Base-by-base conservation (phyloP, 2,888 invertebrate species). In the Sminthurides aquaticus region DNA sequence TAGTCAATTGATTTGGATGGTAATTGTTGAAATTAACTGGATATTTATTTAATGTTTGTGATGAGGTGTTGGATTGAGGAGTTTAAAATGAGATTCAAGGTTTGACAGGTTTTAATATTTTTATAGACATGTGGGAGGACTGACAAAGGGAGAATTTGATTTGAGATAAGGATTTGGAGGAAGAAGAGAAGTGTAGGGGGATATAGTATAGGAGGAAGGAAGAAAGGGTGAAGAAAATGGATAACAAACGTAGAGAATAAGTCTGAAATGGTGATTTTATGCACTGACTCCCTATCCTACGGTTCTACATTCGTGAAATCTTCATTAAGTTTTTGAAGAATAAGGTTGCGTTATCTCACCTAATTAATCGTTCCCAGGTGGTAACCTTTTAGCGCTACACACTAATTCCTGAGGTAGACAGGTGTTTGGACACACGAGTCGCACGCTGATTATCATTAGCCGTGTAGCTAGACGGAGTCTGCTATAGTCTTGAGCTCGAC, bases 241-340 rank as follows among this genome's bases (percentile, higher is more conserved):
- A 29, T 64, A 64, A 63, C 57, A 57, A 49, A 64, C 64, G 64
- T 55, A 60, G 64, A 64, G 64, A 65, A 65, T 59, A 60, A 64
- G 64, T 59, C 60, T 60, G 64, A 64, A 64, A 64, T 65, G 57
- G 28, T 55, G 60, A 65, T 65, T 65, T 60, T 60, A 56, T 65
- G 65, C 58, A 58, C 64, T 58, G 52, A 60, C 49, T 60, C 60
- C 60, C 28, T 54, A 27, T 56, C 56, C 48, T 57, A 62, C 57
- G 62, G 55, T 57, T 62, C 62, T 62, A 28, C 56, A 62, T 43
- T 56, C 64, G 54, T 64, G 64, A 64, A 58, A 64, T 64, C 34
- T 62, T 62, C 62, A 57, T 61, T 62, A 57, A 57, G 43, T 59
- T 59, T 49, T 58, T 58, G 49, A 64, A 64, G 57, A 63, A 63